A percentile compares a stretch with the other conserved stretches of the same genome.
phyloP scores from a whole-genome alignment of 92 coral and sea anemone genomes.

The Siderastrea radians region DNA sequence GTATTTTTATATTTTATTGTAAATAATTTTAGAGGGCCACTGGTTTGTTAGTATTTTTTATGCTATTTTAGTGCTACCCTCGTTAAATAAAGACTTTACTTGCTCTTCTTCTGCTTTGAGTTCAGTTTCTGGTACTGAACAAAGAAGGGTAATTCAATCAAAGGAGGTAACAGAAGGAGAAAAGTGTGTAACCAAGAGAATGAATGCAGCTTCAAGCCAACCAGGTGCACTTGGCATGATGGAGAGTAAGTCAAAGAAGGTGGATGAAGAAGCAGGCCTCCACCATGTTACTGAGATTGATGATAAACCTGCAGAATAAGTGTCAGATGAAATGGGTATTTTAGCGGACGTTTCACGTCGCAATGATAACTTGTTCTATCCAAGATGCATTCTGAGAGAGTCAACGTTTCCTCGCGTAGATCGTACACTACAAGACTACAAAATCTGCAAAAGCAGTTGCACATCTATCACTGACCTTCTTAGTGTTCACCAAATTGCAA shows the following conservation, averaged over 20 bases:
- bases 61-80: too few species aligned
- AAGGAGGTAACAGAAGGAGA: not conserved
- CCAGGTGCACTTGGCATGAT: not conserved
- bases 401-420: conserved; percentile 38
- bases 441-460: not conserved
- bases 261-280: not conserved
- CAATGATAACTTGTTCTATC: conserved; percentile 28
- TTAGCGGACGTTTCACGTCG: conserved; percentile 8
- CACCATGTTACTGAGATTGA: not conserved
- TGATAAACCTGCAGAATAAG: not conserved
- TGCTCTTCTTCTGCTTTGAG: too few species aligned
- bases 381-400: conserved; percentile 23
- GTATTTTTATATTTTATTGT: too few species aligned
- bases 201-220: not conserved
- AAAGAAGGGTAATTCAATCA: not conserved
- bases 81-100: too few species aligned
- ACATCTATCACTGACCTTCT: not conserved
- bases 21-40: too few species aligned
- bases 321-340: not conserved
- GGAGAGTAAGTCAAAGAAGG: conserved; percentile 3
- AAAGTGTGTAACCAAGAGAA: not conserved
- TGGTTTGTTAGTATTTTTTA: too few species aligned
- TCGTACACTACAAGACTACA: not conserved
- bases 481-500: conserved; percentile 11
- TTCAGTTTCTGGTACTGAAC: not conserved